Evolutionary conservation across 2,113 vertebrate genomes (phyloP).

Genomic region (Trachemys scripta): DNA sequence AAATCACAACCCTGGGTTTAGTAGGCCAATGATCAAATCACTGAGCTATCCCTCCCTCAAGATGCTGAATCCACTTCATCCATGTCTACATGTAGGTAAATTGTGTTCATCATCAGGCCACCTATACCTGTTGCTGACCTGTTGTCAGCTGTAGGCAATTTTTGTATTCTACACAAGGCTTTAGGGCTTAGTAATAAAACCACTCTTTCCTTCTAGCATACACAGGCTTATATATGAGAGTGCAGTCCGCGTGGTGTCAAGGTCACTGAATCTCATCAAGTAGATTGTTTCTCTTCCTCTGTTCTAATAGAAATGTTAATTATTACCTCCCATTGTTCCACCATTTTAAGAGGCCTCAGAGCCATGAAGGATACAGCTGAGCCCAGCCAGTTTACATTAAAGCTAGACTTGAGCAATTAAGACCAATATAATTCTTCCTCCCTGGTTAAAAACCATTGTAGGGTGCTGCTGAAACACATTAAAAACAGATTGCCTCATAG

Average conservation of each 20-base stretch:
- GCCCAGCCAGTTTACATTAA: constrained; percentile 41
- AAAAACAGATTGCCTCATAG: background rate
- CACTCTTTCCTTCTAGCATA: constrained; percentile 18
- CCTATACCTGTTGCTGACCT: background rate
- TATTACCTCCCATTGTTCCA: constrained; percentile 34
- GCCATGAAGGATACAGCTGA: constrained; percentile 10
- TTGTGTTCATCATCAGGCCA: background rate
- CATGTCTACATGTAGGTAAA: background rate
- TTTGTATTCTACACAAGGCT: constrained; percentile 10
- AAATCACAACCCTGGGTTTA: too few relatives aligned
- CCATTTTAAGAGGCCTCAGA: background rate
- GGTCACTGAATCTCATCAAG: constrained; percentile 11
- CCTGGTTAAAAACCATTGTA: background rate
- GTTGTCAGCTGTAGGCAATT: constrained; percentile 12
- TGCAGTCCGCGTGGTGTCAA: background rate
- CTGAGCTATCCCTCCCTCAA: too few relatives aligned
- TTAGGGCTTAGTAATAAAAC: background rate
- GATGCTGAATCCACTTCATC: background rate
- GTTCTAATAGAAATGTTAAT: constrained; percentile 28
- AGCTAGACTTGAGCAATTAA: constrained; percentile 40
- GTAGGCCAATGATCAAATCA: too few relatives aligned
- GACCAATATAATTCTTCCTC: constrained; percentile 12
- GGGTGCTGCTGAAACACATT: constrained; percentile 3
- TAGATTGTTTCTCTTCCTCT: constrained; percentile 16
- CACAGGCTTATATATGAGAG: constrained; percentile 10